Evolutionary conservation across 2,113 vertebrate genomes (phyloP).

Genomic region (Lynx canadensis): DNA sequence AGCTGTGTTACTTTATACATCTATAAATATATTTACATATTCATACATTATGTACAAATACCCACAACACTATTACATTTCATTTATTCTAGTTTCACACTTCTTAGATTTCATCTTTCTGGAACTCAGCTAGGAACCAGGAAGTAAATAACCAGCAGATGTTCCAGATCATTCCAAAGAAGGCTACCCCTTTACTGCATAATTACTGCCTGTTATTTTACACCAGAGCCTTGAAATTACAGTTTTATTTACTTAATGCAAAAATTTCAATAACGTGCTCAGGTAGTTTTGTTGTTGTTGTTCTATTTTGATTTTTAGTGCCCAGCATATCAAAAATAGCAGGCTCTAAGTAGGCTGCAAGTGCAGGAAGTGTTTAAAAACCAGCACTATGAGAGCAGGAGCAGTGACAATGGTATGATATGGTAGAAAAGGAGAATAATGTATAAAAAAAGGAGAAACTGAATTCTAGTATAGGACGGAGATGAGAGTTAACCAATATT

Average conservation of each 20-base stretch:
- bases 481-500: not conserved
- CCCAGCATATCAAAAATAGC: not conserved
- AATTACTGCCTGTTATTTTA: not conserved
- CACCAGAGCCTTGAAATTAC: not conserved
- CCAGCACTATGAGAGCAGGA: not conserved
- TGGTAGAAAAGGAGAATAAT: not conserved
- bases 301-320: slow-evolving; percentile 5
- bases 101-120: slow-evolving; percentile 41
- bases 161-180: slow-evolving; percentile 22
- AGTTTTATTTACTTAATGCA: not conserved
- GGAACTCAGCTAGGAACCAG: not conserved
- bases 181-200: not conserved
- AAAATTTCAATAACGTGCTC: not conserved
- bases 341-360: not conserved
- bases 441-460: not conserved
- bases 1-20: not conserved
- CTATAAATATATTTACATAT: not conserved
- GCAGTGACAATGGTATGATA: not conserved
- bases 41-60: not conserved
- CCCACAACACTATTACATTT: slow-evolving; percentile 5
- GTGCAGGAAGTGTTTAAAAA: not conserved
- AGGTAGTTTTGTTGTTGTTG: not conserved
- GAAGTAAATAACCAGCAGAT: slow-evolving; percentile 17
- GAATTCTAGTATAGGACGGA: not conserved
- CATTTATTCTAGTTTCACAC: slow-evolving; percentile 29